Evolutionary conservation across 2,797 vertebrate genomes (phyloP), one percentile per base, ranked within the genome.

Genomic region (Sebastes hopkinsi): DNA sequence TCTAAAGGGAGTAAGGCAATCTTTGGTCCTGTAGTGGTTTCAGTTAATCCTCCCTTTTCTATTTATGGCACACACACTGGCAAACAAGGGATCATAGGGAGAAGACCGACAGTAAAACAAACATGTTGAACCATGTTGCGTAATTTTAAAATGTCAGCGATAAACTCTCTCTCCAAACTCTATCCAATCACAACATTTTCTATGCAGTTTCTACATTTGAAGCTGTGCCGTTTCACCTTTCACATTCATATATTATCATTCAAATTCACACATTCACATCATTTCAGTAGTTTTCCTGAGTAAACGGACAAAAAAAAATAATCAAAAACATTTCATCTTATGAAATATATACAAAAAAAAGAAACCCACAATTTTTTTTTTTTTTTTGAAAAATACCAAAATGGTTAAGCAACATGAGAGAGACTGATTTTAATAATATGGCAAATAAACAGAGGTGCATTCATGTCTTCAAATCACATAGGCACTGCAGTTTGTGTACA

Each of bases 401-500:
- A 54, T 67, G 10, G 36, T 77, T 69, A 25, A 74, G 34, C 77
- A 87, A 83, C 56, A 79, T 86, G 68, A 86, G 85, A 85, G 83
- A 86, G 69, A 87, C 54, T 66, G 38, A 67, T 85, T 90, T 94
- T 94, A 94, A 93, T 94, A 75, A 86, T 89, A 92, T 92, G 92
- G 90, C 92, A 94, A 88, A 92, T 85, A 91, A 89, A 92, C 88
- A 94, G 87, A 91, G 81, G 82, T 86, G 84, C 87, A 91, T 92
- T 92, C 78, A 89, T 58, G 42, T 90, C 87, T 91, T 90, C 81
- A 87, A 87, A 87, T 92, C 92, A 94, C 80, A 88, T 80, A 94
- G 94, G 94, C 94, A 95, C 94, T 93, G 94, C 89, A 94, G 92
- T 91, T 89, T 90, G 81, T 90, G 88, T 91, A 90, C 88, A 82